Base-by-base conservation (phyloP, 2,888 invertebrate genomes). In the Pristionchus exspectatus region DNA sequence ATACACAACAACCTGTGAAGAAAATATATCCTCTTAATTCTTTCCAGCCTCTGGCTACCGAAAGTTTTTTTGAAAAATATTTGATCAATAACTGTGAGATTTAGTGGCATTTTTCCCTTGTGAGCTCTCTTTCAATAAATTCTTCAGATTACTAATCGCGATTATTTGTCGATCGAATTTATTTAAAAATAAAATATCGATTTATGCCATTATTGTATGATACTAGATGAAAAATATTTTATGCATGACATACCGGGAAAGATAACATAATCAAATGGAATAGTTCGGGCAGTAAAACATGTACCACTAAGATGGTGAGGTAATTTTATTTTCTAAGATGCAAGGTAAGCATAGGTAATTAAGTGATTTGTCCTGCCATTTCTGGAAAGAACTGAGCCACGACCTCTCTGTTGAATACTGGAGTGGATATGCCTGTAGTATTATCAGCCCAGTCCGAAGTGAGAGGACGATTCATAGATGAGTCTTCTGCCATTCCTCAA, bases 301-400 rank as follows among this genome's bases (percentile, higher is more conserved):
- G n/a, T n/a, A 27, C 81, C 81, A 27, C 81, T 54, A 54, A 2
- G 54, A 18, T 10, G n/a, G 12, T 54, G 81, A 81, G 81, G 81
- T 81, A 81, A 27, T n/a, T n/a, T 27, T 54, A 27, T 27, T 27
- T 81, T n/a, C 81, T 81, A 81, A 9, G 16, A 3, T 54, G 81
- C n/a, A 50, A n/a, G 3, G 50, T 50, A 3, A 24, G 38, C 21
- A 21, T 38, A n/a, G n/a, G n/a, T n/a, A n/a, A 69, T 87, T 33
- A 87, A 18, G 87, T 83, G 38, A 89, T 81, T 27, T 89, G 89
- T 10, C 89, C 89, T 33, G 89, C 81, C 84, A 89, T 89, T 90
- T 94, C 94, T 9, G 94, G 94, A 88, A 94, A 94, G 87, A 94
- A 94, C 74, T 94, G 94, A 27, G 93, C 92, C 21, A 94, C 93